Base-by-base conservation (phyloP, 1,140 invertebrate species). In the Meloidogyne hapla region DNA sequence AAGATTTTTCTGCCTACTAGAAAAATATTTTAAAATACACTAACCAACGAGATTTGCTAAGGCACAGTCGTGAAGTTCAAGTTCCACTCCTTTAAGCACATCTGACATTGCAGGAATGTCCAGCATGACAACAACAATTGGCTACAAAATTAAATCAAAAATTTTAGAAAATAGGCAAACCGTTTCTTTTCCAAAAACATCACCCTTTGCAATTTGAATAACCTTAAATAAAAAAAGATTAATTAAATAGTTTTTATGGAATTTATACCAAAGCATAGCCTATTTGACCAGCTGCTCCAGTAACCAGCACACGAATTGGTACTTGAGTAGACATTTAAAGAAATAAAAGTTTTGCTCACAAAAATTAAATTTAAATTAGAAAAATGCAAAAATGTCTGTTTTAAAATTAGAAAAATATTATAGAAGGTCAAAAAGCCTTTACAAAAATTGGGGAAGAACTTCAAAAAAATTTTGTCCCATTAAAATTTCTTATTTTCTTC, bases 41-140 rank as follows among this genome's bases (percentile, higher is more conserved):
- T n/a, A 84, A 91, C 91, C 90, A 87, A 87, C 87, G 1, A 98
- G 89, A 12, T 97, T 89, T n/a, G 96, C 94, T 80, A 98, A 89
- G 38, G 96, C 94, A 89, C 96, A 96, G 88, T 99, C 97, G 67
- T 92, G 90, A 26, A 99, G 89, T 89, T 99, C 97, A 93, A 97
- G 96, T 8, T 95, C 93, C 69, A 99, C 95, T 79, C 96, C 96
- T 88, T 95, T 91, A 5, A 99, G 89, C 21, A 96, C 94, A 26
- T 91, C 92, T 91, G 96, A 93, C 93, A 98, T 96, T 10, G 92
- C 92, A 63, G 93, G 91, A 87, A 99, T 98, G 90, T 99, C 97
- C 74, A 99, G 89, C 67, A 99, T 90, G 85, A 94, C 93, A 15
- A 99, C 90, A 85, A 92, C 92, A 8, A 99, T 89, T 0, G 93